phyloP scores from a whole-genome alignment of 1,140 invertebrate species.

The Hestina assimilis region DNA sequence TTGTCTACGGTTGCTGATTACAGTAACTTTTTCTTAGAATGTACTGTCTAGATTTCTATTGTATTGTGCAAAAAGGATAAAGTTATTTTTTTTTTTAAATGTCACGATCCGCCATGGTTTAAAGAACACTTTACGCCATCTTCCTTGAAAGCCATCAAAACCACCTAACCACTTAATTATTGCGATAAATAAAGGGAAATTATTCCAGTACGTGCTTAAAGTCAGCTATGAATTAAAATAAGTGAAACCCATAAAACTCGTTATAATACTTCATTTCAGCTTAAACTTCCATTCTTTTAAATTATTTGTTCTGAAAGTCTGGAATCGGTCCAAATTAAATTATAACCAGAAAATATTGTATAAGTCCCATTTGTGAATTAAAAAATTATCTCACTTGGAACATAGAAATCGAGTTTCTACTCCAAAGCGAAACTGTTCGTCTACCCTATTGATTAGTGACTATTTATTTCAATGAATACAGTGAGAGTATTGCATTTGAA shows the following conservation, averaged over 20 bases:
- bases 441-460: neutral
- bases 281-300: slow-evolving; percentile 69
- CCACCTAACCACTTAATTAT: slow-evolving; percentile 33
- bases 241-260: slow-evolving; percentile 67
- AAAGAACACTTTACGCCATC: too few species aligned
- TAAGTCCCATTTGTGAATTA: slow-evolving; percentile 52
- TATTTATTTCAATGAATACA: too few species aligned
- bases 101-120: too few species aligned
- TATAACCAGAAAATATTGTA: slow-evolving; percentile 59
- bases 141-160: too few species aligned
- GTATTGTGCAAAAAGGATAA: too few species aligned
- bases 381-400: slow-evolving; percentile 23
- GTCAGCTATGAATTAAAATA: slow-evolving; percentile 70
- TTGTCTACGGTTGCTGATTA: too few species aligned
- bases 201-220: slow-evolving; percentile 67
- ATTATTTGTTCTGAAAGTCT: slow-evolving; percentile 64
- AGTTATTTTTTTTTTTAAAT: too few species aligned
- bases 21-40: too few species aligned
- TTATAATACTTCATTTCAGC: slow-evolving; percentile 73
- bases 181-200: slow-evolving; percentile 63
- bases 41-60: too few species aligned
- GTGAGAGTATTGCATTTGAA: too few species aligned
- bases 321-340: slow-evolving; percentile 71
- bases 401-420: neutral
- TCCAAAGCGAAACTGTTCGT: neutral